phyloP scores from a whole-genome alignment of 2,113 vertebrate genomes.

The Callipepla californica region DNA sequence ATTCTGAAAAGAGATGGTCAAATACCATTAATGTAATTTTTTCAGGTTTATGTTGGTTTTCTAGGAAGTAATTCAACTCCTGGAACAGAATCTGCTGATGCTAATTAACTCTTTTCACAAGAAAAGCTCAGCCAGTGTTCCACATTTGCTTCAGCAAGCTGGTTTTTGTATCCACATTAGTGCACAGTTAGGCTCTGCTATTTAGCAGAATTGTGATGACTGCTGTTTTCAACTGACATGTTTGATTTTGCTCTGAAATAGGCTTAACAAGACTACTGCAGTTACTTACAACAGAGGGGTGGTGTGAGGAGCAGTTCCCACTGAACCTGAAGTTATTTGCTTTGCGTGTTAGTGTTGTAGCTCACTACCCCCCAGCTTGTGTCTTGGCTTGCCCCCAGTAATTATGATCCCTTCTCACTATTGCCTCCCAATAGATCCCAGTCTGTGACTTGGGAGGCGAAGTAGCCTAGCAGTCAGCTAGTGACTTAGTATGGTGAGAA shows the following conservation, averaged over 20 bases:
- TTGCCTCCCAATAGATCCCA: background rate
- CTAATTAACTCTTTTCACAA: background rate
- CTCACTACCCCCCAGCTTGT: background rate
- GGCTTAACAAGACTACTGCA: background rate
- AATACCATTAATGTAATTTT: background rate
- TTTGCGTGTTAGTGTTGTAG: background rate
- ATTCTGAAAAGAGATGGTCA: background rate
- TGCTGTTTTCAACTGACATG: background rate
- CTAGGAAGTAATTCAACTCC: background rate
- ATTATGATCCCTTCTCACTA: background rate
- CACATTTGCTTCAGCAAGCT: background rate
- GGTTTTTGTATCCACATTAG: background rate
- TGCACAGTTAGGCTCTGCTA: background rate
- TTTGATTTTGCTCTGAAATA: background rate
- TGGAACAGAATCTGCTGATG: background rate
- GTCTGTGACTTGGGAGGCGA: background rate
- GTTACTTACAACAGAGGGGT: background rate
- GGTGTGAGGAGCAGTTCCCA: background rate
- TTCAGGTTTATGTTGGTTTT: background rate
- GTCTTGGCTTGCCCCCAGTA: background rate
- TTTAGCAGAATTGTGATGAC: background rate
- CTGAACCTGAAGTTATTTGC: background rate
- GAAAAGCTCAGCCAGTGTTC: background rate
- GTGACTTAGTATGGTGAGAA: background rate
- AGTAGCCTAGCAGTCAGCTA: background rate